phyloP scores from a whole-genome alignment of 2,113 vertebrate genomes.

The Corvus moneduloides region DNA sequence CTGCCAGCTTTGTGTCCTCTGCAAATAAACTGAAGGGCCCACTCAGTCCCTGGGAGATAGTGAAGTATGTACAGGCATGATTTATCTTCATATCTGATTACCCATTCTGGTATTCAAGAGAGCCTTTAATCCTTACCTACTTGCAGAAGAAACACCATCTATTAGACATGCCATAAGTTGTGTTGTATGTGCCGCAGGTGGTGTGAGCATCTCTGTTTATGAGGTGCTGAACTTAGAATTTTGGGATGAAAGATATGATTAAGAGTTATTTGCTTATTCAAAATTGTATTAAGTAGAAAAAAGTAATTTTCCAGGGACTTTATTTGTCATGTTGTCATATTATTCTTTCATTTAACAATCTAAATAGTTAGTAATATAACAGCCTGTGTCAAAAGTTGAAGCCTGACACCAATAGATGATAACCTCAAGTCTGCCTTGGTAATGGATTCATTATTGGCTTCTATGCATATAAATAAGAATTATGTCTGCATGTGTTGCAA shows the following conservation, averaged over 20 bases:
- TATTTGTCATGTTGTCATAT: background rate
- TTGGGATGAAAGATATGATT: background rate
- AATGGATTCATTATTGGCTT: conserved; percentile 3
- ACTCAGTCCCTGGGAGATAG: background rate
- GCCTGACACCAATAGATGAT: background rate
- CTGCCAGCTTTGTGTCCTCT: background rate
- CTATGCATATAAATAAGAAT: conserved; percentile 24
- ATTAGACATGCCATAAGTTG: background rate
- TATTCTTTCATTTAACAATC: background rate
- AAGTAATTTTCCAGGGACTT: background rate
- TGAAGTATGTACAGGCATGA: background rate
- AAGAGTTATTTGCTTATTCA: background rate
- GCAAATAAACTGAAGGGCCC: background rate
- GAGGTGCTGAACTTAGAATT: background rate
- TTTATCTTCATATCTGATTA: background rate
- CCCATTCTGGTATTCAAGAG: background rate
- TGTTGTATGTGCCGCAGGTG: background rate
- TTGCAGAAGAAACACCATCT: background rate
- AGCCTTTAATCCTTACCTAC: background rate
- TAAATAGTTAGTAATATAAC: background rate
- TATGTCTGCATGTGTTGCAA: background rate
- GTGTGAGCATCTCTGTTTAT: background rate
- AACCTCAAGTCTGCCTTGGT: background rate
- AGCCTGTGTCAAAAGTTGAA: background rate
- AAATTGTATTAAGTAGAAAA: background rate